phyloP scores from a whole-genome alignment of 1,140 invertebrate species.

The Mesaphorura yosii region DNA sequence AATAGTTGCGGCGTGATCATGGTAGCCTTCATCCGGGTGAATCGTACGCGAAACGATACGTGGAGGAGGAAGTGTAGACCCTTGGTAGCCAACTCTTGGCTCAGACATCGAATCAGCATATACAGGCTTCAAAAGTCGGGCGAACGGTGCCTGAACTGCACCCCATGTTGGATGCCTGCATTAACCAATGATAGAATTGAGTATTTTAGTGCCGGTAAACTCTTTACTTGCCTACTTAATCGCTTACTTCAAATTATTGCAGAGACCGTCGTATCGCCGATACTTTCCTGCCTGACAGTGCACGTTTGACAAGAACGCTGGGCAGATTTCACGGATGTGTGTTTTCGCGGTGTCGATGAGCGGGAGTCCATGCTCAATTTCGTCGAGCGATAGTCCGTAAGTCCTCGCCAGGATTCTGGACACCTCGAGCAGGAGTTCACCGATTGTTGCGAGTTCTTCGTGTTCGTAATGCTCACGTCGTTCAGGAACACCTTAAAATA shows the following conservation, averaged over 20 bases:
- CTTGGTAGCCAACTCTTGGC: slow-evolving; percentile 61
- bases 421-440: slow-evolving; percentile 71
- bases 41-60: slow-evolving; percentile 75
- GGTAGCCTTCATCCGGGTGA: slow-evolving; percentile 80
- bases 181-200: too few relatives aligned
- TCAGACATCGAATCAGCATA: slow-evolving; percentile 70
- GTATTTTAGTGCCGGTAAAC: too few relatives aligned
- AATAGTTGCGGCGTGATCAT: slow-evolving; percentile 85
- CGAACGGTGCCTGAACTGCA: slow-evolving; percentile 66
- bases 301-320: slow-evolving; percentile 71
- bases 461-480: slow-evolving; percentile 50
- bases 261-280: slow-evolving; percentile 75
- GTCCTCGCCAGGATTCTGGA: slow-evolving; percentile 69
- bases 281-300: slow-evolving; percentile 83
- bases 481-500: slow-evolving; percentile 52
- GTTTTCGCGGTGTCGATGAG: slow-evolving; percentile 82
- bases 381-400: slow-evolving; percentile 72
- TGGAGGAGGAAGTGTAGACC: slow-evolving; percentile 61
- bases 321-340: slow-evolving; percentile 71
- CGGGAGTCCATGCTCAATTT: slow-evolving; percentile 74
- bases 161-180: slow-evolving; percentile 85
- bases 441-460: slow-evolving; percentile 67
- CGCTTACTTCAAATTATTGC: slow-evolving; percentile 87
- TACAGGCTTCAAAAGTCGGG: slow-evolving; percentile 59
- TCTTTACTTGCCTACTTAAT: too few relatives aligned